Evolutionary conservation across 30 jellyfish, hydroid and myxozoan species (phyloP).

Genomic region (Mastigias papua): DNA sequence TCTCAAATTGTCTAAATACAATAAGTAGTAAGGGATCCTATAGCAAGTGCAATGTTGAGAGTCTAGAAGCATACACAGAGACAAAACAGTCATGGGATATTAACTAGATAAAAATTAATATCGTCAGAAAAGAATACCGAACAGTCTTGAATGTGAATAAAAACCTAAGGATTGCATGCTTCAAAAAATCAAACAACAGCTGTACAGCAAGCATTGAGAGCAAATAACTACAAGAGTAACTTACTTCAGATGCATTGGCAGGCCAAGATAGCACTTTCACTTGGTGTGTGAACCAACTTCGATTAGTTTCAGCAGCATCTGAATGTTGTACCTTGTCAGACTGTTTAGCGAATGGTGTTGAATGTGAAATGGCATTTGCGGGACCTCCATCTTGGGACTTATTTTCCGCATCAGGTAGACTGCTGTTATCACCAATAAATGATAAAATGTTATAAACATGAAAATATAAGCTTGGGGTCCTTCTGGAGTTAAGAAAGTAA

Average conservation of each 20-base stretch:
- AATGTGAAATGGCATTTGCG: not conserved
- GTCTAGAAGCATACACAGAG: too few relatives aligned
- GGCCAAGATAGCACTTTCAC: slow-evolving; percentile 46
- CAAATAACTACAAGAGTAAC: not conserved
- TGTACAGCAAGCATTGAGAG: not conserved
- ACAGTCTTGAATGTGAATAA: too few relatives aligned
- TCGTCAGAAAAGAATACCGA: too few relatives aligned
- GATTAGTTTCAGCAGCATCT: not conserved
- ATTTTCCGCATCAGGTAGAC: not conserved
- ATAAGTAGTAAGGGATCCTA: too few relatives aligned
- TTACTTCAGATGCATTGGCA: slow-evolving; percentile 28
- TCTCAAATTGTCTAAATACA: too few relatives aligned
- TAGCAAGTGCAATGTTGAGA: too few relatives aligned
- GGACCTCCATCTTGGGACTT: not conserved
- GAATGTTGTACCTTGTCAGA: not conserved
- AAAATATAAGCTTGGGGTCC: too few relatives aligned
- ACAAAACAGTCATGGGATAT: too few relatives aligned
- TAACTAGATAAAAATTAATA: too few relatives aligned
- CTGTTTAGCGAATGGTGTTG: not conserved
- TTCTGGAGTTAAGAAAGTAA: too few relatives aligned
- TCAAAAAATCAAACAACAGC: too few relatives aligned
- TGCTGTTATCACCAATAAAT: not conserved
- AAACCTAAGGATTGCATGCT: too few relatives aligned
- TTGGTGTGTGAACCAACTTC: not conserved
- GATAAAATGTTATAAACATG: not conserved